These are phyloP conservation scores for Odontomachus brunneus DNA, from an alignment of 1,140 invertebrate genomes.

Conservation along the genomic window DNA sequence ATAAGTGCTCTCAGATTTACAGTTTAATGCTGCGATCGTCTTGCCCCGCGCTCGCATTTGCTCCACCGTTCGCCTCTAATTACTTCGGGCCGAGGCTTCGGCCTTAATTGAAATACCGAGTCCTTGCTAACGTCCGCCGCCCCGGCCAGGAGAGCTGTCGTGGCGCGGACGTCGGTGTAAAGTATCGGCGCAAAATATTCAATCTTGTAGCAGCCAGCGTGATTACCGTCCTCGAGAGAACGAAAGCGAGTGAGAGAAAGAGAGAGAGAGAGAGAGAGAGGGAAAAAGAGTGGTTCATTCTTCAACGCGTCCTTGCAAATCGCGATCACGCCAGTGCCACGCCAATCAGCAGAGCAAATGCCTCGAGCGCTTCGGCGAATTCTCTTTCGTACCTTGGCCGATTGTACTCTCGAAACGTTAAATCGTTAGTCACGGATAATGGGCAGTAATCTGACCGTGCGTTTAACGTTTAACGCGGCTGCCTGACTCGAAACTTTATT, in stretches of 20 bases:
- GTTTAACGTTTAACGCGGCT: too few relatives aligned
- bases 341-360: constrained; percentile 34
- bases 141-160: constrained; percentile 31
- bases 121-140: constrained; percentile 47
- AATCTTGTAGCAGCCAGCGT: constrained; percentile 54
- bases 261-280: too few relatives aligned
- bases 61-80: constrained; percentile 57
- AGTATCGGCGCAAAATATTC: constrained; percentile 60
- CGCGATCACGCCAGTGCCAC: constrained; percentile 20
- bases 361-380: constrained; percentile 21
- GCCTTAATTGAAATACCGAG: constrained; percentile 66
- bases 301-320: constrained; percentile 45
- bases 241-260: too few relatives aligned
- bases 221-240: constrained; percentile 44
- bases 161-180: constrained; percentile 37
- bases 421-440: not conserved
- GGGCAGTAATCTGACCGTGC: too few relatives aligned
- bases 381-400: not conserved
- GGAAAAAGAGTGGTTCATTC: constrained; percentile 24
- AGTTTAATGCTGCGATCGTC: constrained; percentile 65
- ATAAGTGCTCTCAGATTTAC: constrained; percentile 68
- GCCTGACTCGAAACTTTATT: too few relatives aligned
- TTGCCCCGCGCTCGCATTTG: constrained; percentile 47
- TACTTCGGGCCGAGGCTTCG: constrained; percentile 61
- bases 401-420: not conserved